Base-by-base conservation (phyloP, 2,888 invertebrate species). In the Emmelina monodactyla region DNA sequence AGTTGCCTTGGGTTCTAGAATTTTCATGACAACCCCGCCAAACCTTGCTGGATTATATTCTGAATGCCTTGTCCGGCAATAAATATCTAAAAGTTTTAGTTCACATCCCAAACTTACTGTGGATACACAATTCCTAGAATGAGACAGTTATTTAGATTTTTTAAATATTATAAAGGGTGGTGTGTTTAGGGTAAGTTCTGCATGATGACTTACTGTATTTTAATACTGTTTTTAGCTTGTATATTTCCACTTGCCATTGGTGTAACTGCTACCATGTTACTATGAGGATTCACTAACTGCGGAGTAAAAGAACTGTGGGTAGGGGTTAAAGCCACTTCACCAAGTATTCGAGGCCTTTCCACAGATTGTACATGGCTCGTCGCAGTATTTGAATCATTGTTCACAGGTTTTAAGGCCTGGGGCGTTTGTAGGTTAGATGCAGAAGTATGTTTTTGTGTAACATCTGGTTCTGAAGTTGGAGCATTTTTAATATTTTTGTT, bases 31-130 rank as follows among this genome's bases (percentile, higher is more conserved):
- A 11, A 92, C 85, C 9, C 92, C 92, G 53, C 89, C 88, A 57
- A 92, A 92, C 45, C 91, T 79, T 4, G 87, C 84, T 6, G 92
- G 92, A 54, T 90, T 91, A 50, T 91, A 92, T 63, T 92, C 92
- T 0, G 92, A 89, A 63, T 89, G 91, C 43, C 92, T 80, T 2
- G 92, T 91, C 34, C 88, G 83, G 41, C 87, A 87, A 57, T 91
- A 91, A 37, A 92, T 90, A 39, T 85, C 84, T 50, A 87, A 82
- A 22, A 92, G 69, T 53, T 89, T 85, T 37, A 92, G 64, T 55
- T 86, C 85, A 57, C 88, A 88, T 12, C 85, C 85, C 41, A 92
- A 72, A 51, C 87, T 87, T 0, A 91, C 88, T 4, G 91, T 91
- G 14, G 91, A 87, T 1, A 92, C 91, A 55, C 91, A 90, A 58